Base-by-base conservation (phyloP, 1,140 invertebrate genomes). In the Samia ricini region DNA sequence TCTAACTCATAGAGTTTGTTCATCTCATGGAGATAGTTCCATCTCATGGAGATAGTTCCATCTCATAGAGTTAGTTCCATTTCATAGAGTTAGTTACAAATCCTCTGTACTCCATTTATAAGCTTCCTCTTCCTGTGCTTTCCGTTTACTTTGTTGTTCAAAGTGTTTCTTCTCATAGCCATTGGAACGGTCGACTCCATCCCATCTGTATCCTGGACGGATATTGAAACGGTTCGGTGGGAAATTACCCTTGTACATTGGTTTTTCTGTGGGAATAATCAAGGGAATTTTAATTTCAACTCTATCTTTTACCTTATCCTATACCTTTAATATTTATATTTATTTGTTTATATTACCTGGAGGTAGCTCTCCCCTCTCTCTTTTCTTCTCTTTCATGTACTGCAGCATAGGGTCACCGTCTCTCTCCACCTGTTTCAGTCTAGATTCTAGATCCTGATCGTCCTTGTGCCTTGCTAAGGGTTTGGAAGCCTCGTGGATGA, bases 101-200 rank as follows among this genome's bases (percentile, higher is more conserved):
- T 99, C 98, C 72, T 98, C 95, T 2, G 95, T 95, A 84, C 97
- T 98, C 97, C 98, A 99, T 80, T 97, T 98, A 74, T 98, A 99
- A 0, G 96, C 95, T 83, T 98, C 96, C 73, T 97, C 96, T 71
- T 95, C 92, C 1, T 93, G 77, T 0, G 98, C 97, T 76, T 94
- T 94, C 69, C 92, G 94, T 5, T 95, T 93, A 74, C 95, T 97
- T 68, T 94, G 92, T 22, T 94, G 92, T 18, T 95, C 93, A 84
- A 99, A 98, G 91, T 95, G 96, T 79, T 96, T 95, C 76, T 96
- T 96, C 83, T 99, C 99, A 86, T 98, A 99, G 0, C 99, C 99
- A 91, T 97, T 99, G 4, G 98, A 99, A 21, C 99, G 91, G 80
- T 99, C 97, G 0, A 99, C 98, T 1, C 99, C 99, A 88, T 99